phyloP scores from a whole-genome alignment of 2,797 vertebrate genomes.

The Pipistrellus nathusii region DNA sequence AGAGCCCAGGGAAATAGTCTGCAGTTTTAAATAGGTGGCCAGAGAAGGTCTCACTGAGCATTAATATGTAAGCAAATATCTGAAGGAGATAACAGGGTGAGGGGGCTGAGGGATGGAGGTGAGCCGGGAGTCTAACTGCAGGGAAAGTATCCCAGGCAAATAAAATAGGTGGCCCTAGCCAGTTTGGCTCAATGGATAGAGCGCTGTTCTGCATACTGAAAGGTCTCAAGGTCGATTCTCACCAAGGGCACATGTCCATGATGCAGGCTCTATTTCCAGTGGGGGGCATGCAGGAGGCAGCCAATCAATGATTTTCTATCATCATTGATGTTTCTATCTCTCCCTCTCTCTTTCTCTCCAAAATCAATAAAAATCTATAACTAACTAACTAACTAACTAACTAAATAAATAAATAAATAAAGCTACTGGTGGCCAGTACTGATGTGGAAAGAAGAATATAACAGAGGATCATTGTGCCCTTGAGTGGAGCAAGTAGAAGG shows the following conservation, averaged over 20 bases:
- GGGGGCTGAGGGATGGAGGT: accelerated
- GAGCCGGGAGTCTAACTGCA: neutral
- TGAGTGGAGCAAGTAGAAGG: neutral
- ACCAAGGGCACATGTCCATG: too few species aligned
- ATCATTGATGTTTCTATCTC: too few species aligned
- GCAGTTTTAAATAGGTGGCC: neutral
- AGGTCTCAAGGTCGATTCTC: too few species aligned
- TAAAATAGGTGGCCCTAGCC: neutral
- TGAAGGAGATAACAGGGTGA: neutral
- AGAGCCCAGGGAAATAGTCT: neutral
- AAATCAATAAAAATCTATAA: too few species aligned
- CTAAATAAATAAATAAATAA: too few species aligned
- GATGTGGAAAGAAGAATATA: accelerated
- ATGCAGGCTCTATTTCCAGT: too few species aligned
- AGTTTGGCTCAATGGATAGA: too few species aligned
- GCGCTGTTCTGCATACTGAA: too few species aligned
- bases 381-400: too few species aligned
- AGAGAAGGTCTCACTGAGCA: neutral
- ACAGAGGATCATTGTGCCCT: neutral
- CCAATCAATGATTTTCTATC: too few species aligned
- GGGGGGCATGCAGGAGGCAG: too few species aligned
- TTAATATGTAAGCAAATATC: neutral
- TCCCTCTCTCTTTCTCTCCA: too few species aligned
- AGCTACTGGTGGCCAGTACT: neutral
- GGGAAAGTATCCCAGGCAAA: neutral